Evolutionary conservation across 2,888 invertebrate species (phyloP), one percentile per base, ranked within the genome.

Genomic region (Cheilosia soror): DNA sequence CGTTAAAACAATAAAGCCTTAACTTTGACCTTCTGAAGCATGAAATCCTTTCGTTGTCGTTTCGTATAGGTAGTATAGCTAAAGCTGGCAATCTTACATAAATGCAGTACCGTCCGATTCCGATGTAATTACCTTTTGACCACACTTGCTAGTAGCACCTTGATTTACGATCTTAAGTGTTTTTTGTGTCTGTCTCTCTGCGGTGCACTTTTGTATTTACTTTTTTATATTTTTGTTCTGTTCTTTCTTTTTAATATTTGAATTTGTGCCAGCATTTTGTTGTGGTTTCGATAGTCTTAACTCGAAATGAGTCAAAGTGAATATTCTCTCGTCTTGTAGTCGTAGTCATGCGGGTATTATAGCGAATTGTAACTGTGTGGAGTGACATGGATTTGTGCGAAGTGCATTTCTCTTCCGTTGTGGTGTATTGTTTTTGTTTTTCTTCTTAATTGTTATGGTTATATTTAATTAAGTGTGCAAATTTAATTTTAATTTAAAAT

Each of bases 181-280:
- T 69, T 27, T 60, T 58, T 58, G 58, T 72, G 40, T 58, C 51
- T 42, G 47, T 9, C 20, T 44, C 47, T 44, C 51, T 53, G 55
- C 13, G 55, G 44, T 72, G 47, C 55, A 71, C 53, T 72, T 63
- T 71, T 47, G 42, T 72, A 55, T 72, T 65, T 77, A 37, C 58
- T 75, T 33, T 55, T 53, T 44, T 42, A 9, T 58, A 20, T 20
- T 20, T 20, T 20, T 2, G 20, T 58, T 71, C 44, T 31, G 20
- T 49, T 58, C 58, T 42, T 1, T 1, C 0, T 20, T 47, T 47
- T 20, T 2, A 40, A 77, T 58, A 62, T 47, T 78, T 83, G 82
- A 78, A 49, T 49, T 13, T 3, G 27, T 72, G 82, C 82, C 82
- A 83, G 72, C 78, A 49, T 71, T 77, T 78, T 66, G 55, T 78